A percentile compares a stretch with the other conserved stretches of the same genome.
Evolutionary conservation across 2,113 vertebrate genomes (phyloP).

Genomic region (Pterophyllum scalare): DNA sequence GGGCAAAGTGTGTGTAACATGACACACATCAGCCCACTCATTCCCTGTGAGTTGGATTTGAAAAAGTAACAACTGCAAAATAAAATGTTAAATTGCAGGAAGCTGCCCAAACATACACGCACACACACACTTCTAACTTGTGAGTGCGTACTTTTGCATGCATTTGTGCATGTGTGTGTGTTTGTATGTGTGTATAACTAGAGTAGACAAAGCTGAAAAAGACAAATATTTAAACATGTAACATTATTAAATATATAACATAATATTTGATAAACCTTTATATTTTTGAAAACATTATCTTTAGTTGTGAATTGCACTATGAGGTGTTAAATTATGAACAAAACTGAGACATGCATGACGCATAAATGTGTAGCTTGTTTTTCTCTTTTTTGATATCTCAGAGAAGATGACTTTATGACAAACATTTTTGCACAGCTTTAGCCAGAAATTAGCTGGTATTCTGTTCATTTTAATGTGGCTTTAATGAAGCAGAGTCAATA

Average conservation of each 20-base stretch:
- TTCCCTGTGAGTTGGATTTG: not conserved
- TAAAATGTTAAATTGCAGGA: not conserved
- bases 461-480: not conserved
- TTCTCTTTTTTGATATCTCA: not conserved
- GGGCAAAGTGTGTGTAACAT: not conserved
- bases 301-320: not conserved
- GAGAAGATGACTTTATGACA: not conserved
- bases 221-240: not conserved
- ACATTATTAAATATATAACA: not conserved
- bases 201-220: not conserved
- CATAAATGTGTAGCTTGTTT: not conserved
- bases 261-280: not conserved
- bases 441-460: not conserved
- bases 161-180: not conserved
- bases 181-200: not conserved
- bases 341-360: not conserved
- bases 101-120: not conserved
- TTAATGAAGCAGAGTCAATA: not conserved
- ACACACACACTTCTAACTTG: not conserved
- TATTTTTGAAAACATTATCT: not conserved
- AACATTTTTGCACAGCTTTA: not conserved
- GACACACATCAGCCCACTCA: not conserved
- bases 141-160: not conserved
- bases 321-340: not conserved
- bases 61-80: not conserved